Conservation (phyloP, 2,888 invertebrate species). For the Heteromyza rotundicornis region DNA sequence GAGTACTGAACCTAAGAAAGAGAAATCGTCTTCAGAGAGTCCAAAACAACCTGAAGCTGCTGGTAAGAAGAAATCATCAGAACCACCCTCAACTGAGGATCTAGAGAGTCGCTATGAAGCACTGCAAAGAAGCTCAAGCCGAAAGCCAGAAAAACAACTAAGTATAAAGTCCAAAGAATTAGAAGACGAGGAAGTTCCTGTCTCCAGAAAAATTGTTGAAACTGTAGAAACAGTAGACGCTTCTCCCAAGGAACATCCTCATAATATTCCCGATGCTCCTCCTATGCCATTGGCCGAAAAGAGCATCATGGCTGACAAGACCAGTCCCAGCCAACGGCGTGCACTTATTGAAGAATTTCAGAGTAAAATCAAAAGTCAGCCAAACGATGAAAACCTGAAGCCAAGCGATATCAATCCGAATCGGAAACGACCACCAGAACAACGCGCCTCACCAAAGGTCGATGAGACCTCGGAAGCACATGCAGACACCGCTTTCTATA, state of each 20-base stretch:
- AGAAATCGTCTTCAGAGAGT: neutral
- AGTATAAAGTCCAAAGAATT: neutral
- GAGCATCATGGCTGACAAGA: neutral
- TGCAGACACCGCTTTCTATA: conserved; percentile 57
- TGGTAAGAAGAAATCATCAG: conserved; percentile 11
- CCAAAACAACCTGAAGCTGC: neutral
- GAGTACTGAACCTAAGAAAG: conserved; percentile 17
- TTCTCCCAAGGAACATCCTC: neutral
- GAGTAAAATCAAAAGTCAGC: conserved; percentile 41
- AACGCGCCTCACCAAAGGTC: conserved; percentile 41
- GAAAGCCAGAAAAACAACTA: conserved; percentile 6
- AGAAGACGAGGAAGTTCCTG: neutral
- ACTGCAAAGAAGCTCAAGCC: conserved; percentile 25
- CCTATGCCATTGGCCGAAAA: conserved; percentile 31
- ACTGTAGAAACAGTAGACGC: neutral
- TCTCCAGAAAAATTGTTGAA: neutral
- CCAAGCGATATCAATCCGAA: conserved; percentile 52
- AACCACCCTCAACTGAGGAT: conserved; percentile 38
- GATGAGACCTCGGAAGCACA: conserved; percentile 60
- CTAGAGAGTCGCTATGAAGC: conserved; percentile 37
- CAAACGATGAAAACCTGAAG: conserved; percentile 44
- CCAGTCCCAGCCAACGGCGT: conserved; percentile 26
- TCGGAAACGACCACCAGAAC: conserved; percentile 30
- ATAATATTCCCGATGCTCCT: conserved; percentile 40
- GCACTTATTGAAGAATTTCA: conserved; percentile 53